Evolutionary conservation across 2,797 vertebrate species (phyloP).

Genomic region (Pangasius larnaudii): DNA sequence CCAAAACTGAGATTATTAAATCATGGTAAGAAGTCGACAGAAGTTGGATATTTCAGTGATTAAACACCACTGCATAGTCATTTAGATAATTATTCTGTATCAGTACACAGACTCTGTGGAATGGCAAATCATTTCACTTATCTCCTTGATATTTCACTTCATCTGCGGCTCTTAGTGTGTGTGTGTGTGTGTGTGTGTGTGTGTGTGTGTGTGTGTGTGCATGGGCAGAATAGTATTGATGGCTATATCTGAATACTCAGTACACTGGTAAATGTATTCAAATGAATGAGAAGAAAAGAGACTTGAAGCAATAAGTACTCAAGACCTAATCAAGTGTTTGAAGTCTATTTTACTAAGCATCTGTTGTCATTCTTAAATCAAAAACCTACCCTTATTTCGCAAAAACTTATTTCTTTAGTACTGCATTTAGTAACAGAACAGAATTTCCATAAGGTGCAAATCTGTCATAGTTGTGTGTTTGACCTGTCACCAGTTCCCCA

Average conservation of each 20-base stretch:
- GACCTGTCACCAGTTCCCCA: neutral
- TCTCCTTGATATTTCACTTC: slow-evolving; percentile 55
- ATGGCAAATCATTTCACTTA: slow-evolving; percentile 50
- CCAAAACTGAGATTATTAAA: neutral
- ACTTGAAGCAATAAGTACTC: neutral
- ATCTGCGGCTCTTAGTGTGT: neutral
- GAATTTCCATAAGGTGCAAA: neutral
- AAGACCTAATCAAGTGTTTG: neutral
- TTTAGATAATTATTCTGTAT: neutral
- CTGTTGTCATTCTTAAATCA: neutral
- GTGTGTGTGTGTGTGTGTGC: neutral
- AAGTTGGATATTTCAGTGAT: too few relatives aligned
- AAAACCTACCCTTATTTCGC: neutral
- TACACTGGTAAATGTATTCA: neutral
- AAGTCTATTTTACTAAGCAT: neutral
- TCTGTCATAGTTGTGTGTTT: neutral
- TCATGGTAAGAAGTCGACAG: neutral
- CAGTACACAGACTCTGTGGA: slow-evolving; percentile 20
- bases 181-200: neutral
- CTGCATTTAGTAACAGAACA: neutral
- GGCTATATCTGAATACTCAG: neutral
- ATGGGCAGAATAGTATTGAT: too few relatives aligned
- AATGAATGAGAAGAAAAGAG: neutral
- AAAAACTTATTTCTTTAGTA: neutral
- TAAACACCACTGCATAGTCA: too few relatives aligned